These are phyloP conservation scores for Cactoblastis cactorum DNA, from an alignment of 2,888 invertebrate species.

Conservation along the genomic window DNA sequence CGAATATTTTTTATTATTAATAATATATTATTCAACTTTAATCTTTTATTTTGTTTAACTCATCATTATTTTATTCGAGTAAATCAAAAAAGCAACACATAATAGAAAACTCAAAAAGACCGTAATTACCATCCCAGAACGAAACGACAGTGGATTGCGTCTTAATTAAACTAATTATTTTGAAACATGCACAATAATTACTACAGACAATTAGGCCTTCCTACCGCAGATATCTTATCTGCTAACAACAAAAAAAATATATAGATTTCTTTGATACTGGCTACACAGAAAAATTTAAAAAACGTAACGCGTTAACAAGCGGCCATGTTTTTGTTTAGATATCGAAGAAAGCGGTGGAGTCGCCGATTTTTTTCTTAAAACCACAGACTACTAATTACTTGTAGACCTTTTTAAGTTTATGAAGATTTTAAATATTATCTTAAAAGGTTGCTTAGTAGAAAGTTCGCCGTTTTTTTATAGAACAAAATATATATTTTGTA, in stretches of 20 bases:
- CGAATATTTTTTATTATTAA: no score
- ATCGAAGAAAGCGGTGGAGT: slow-evolving; percentile 8
- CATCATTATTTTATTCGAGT: no score
- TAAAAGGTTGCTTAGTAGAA: no score
- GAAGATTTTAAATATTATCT: no score
- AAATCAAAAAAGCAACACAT: background rate
- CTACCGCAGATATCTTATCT: slow-evolving; percentile 7
- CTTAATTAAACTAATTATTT: slow-evolving; percentile 38
- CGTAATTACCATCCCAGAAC: slow-evolving; percentile 15
- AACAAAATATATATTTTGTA: no score
- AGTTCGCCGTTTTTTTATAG: no score
- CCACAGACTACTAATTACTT: background rate
- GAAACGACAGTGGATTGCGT: slow-evolving; percentile 26
- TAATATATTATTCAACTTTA: no score
- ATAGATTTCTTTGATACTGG: background rate
- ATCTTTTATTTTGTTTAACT: no score
- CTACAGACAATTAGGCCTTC: slow-evolving; percentile 20
- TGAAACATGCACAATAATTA: slow-evolving; percentile 18
- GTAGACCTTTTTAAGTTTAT: no score
- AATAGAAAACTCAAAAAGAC: background rate
- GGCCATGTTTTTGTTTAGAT: slow-evolving; percentile 8
- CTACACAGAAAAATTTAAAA: slow-evolving; percentile 2
- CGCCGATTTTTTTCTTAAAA: slow-evolving; percentile 1
- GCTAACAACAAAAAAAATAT: background rate
- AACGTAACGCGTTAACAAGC: slow-evolving; percentile 6